phyloP scores from a whole-genome alignment of 2,888 invertebrate genomes.

The Allacma fusca region DNA sequence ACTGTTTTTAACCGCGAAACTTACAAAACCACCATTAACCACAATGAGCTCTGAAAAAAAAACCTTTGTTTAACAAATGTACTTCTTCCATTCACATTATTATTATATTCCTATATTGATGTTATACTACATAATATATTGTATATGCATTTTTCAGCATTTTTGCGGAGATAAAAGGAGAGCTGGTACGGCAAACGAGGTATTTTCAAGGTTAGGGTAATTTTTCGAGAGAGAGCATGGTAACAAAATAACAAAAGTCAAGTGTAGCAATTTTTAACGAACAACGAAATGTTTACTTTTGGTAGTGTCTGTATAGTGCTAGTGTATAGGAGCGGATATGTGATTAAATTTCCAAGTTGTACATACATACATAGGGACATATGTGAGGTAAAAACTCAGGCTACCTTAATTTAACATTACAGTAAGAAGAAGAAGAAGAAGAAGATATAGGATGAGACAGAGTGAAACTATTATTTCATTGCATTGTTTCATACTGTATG shows the following conservation, averaged over 20 bases:
- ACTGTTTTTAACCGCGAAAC: constrained; percentile 7
- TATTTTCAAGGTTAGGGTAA: constrained; percentile 29
- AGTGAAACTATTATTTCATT: no score
- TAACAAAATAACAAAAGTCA: constrained; percentile 27
- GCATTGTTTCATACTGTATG: no score
- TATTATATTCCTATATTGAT: constrained; percentile 3
- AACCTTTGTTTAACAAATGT: constrained; percentile 30
- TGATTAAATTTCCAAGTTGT: background rate
- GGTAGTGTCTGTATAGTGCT: no score
- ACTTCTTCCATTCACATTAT: constrained; percentile 38
- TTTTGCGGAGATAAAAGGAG: background rate
- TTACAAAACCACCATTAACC: constrained; percentile 37
- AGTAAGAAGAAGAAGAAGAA: no score
- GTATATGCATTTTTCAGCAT: background rate
- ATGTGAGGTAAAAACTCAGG: constrained; percentile 12
- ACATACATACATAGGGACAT: background rate
- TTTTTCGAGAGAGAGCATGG: constrained; percentile 13
- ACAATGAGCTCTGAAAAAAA: constrained; percentile 42
- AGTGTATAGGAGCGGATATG: no score
- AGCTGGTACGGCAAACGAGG: background rate
- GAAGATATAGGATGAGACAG: no score
- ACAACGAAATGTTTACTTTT: no score
- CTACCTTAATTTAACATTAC: background rate
- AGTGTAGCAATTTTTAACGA: constrained; percentile 29
- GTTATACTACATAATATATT: background rate